Evolutionary conservation across 2,113 vertebrate genomes (phyloP), one percentile per base, ranked within the genome.

Genomic region (Triplophysa siluroides): DNA sequence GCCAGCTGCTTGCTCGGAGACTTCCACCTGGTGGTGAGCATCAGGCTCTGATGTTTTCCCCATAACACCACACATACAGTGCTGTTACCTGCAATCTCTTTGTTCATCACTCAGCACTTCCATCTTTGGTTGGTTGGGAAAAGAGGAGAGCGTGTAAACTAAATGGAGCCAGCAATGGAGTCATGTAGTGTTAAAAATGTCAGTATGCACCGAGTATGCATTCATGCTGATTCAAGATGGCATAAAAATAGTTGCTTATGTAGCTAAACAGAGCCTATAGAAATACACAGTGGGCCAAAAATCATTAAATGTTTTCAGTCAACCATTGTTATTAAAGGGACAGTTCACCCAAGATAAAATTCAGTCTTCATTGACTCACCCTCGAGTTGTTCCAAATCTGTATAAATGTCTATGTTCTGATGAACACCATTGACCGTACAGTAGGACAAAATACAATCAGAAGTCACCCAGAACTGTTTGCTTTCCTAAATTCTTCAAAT

Each of bases 1-100:
- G 52, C 19, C 47, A 82, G 67, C 66, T 81, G 67, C 63, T 33
- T 77, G 54, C 47, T 70, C 45, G 45, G 67, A 81, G 70, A 65
- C 43, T 64, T 81, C 74, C 81, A 80, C 78, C 85, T 86, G 85
- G 82, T 88, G 86, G 81, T n/a, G 60, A 79, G 61, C 68, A 10
- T 68, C 67, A 56, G 3, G 60, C 21, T 77, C 63, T 76, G 81
- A 86, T 86, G 78, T 60, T 81, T 47, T 64, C 9, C 43, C 76
- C 45, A 21, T 2, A 29, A 24, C 21, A 19, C 47, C 47, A 54
- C 47, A 24, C 8, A 26, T 14, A 50, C 43, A 70, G n/a, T 8
- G 8, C 21, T 8, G 47, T 5, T 50, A 6, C 23, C 10, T 24
- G 5, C 4, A 50, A 5, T 80, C 68, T 58, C 11, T 62, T 47